These are phyloP conservation scores for Polypedilum pembai DNA, from an alignment of 1,140 invertebrate species.

Conservation along the genomic window DNA sequence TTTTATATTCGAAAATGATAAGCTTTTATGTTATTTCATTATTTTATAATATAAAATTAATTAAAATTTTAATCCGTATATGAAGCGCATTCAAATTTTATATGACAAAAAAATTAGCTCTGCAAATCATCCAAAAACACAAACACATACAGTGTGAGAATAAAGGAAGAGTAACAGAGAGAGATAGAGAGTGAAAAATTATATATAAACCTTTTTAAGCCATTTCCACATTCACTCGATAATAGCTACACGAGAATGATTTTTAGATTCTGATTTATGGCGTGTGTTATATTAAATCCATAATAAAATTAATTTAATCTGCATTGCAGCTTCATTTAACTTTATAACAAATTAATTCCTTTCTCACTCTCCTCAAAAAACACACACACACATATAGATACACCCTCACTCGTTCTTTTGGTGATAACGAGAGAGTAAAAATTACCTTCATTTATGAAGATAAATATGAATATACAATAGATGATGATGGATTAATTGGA, in stretches of 20 bases:
- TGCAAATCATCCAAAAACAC: constrained; percentile 1
- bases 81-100: not conserved
- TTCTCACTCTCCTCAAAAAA: not conserved
- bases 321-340: constrained; percentile 11
- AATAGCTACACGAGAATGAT: constrained; percentile 17
- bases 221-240: constrained; percentile 10
- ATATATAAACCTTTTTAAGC: constrained; percentile 9
- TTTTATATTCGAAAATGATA: not conserved
- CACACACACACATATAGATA: too few species aligned
- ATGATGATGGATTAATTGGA: too few species aligned
- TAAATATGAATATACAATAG: too few species aligned
- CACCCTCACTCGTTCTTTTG: too few species aligned
- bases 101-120: constrained; percentile 17
- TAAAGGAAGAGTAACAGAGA: too few species aligned
- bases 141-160: too few species aligned
- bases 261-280: constrained; percentile 10
- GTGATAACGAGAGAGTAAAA: too few species aligned
- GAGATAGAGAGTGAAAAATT: not conserved
- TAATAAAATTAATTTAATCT: constrained; percentile 20
- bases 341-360: constrained; percentile 6
- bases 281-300: constrained; percentile 12
- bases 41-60: not conserved
- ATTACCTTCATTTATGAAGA: too few species aligned
- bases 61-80: constrained; percentile 1
- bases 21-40: constrained; percentile 4